phyloP scores from a whole-genome alignment of 2,888 invertebrate genomes.

The Latheticus oryzae region DNA sequence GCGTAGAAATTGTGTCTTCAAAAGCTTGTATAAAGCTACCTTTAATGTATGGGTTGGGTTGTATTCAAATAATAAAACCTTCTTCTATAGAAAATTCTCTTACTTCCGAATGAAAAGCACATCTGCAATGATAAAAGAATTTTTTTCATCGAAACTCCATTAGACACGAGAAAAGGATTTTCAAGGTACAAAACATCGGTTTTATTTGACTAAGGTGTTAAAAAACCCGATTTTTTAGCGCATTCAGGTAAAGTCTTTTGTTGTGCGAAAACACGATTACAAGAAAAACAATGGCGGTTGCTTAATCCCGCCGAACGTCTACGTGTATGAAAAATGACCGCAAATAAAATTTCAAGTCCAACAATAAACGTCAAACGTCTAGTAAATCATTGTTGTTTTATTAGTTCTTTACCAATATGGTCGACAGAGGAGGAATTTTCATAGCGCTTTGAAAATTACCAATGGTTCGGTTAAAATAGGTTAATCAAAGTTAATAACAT shows the following conservation, averaged over 20 bases:
- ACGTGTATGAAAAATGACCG: constrained; percentile 45
- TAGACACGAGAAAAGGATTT: constrained; percentile 33
- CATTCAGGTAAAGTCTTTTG: constrained; percentile 18
- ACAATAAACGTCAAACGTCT: constrained; percentile 53
- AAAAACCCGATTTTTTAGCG: constrained; percentile 16
- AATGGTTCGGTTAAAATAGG: constrained; percentile 3
- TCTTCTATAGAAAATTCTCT: constrained; percentile 8
- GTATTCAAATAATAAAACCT: constrained; percentile 15
- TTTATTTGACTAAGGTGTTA: constrained; percentile 40
- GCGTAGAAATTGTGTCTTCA: no score
- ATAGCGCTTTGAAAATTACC: constrained; percentile 2
- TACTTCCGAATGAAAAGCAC: constrained; percentile 22
- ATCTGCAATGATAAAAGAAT: constrained; percentile 37
- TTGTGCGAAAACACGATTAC: no score
- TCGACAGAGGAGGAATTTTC: constrained; percentile 19
- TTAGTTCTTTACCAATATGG: constrained; percentile 38
- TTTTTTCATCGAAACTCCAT: constrained; percentile 31
- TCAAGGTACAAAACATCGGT: constrained; percentile 5
- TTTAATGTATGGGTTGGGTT: not conserved
- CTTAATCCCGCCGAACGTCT: constrained; percentile 28
- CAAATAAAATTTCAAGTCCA: constrained; percentile 52
- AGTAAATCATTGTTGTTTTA: constrained; percentile 51
- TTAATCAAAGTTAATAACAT: constrained; percentile 26
- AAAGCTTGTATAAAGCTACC: constrained; percentile 6
- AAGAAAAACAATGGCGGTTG: constrained; percentile 13